These are phyloP conservation scores for Lasioglossum morio DNA, from an alignment of 2,888 invertebrate genomes.

Conservation along the genomic window DNA sequence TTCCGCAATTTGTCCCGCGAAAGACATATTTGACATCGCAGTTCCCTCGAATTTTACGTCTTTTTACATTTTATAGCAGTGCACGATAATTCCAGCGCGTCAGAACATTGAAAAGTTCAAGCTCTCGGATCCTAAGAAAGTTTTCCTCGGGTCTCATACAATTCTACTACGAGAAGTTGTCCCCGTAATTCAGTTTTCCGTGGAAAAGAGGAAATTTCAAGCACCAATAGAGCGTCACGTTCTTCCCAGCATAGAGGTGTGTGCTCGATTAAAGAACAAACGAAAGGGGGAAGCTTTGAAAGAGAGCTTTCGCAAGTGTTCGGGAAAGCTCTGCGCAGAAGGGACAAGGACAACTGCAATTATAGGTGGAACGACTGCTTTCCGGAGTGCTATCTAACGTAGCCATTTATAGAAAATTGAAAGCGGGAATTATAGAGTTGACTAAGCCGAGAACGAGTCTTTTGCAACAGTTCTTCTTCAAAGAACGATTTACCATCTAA, in stretches of 20 bases:
- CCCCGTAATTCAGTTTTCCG: conserved; percentile 47
- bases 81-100: conserved; percentile 42
- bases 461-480: neutral
- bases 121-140: conserved; percentile 26
- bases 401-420: neutral
- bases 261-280: conserved; percentile 42
- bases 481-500: neutral
- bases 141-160: conserved; percentile 39
- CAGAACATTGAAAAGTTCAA: conserved; percentile 46
- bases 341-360: conserved; percentile 36
- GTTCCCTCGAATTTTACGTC: neutral
- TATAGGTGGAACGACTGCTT: conserved; percentile 16
- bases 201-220: conserved; percentile 33
- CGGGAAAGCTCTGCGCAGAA: conserved; percentile 14
- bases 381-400: neutral
- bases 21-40: conserved; percentile 31
- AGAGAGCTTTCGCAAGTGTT: conserved; percentile 12
- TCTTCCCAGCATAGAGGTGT: neutral
- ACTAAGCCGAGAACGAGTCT: neutral
- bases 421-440: neutral
- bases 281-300: conserved; percentile 4
- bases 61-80: conserved; percentile 36
- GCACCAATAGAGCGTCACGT: conserved; percentile 31
- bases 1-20: neutral
- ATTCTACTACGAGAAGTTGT: conserved; percentile 43